These are phyloP conservation scores for Resseliella maxima DNA, from an alignment of 2,888 invertebrate species.

Conservation along the genomic window DNA sequence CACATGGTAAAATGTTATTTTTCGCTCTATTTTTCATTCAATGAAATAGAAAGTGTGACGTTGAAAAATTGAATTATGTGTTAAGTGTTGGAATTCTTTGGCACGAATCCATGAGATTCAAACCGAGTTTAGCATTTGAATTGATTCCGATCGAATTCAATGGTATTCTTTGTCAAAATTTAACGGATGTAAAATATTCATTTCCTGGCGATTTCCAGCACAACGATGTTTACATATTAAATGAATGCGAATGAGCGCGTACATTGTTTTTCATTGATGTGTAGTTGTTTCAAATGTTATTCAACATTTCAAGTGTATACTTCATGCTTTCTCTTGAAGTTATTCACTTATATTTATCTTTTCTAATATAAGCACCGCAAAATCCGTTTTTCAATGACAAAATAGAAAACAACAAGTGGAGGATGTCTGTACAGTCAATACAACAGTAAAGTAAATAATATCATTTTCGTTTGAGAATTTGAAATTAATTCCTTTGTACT, in stretches of 20 bases:
- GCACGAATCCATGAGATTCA: background rate
- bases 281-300: background rate
- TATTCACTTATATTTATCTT: no score
- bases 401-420: background rate
- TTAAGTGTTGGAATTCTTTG: background rate
- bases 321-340: no score
- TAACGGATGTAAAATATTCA: background rate
- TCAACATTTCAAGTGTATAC: background rate
- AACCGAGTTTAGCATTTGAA: background rate
- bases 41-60: background rate
- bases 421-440: conserved; percentile 1
- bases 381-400: background rate
- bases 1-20: background rate
- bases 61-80: background rate
- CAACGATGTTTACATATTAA: background rate
- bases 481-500: conserved; percentile 44
- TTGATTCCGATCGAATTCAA: conserved; percentile 3
- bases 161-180: background rate
- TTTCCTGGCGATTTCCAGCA: background rate
- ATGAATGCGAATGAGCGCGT: background rate
- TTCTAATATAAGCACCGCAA: background rate
- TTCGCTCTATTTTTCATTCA: no score
- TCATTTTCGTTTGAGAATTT: conserved; percentile 31
- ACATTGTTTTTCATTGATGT: background rate
- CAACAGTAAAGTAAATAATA: conserved; percentile 36